Conservation (phyloP, 2,888 invertebrate species). For the Ernsta delagoae region DNA sequence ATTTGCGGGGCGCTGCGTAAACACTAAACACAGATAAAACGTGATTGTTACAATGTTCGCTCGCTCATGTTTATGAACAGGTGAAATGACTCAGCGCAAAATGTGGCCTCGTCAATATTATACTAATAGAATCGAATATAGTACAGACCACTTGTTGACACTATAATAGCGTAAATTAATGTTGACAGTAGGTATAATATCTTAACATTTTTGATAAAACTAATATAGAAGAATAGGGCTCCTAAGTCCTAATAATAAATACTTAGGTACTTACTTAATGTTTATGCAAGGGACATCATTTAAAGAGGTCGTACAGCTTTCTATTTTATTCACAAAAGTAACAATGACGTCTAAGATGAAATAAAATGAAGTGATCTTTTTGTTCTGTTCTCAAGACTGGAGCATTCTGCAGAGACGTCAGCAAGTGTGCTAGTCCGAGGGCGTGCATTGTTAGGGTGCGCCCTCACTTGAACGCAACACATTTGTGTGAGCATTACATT, state of each 20-base stretch:
- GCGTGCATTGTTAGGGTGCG: constrained; percentile 21
- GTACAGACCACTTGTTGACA: neutral
- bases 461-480: too few relatives aligned
- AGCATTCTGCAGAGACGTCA: constrained; percentile 15
- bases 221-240: neutral
- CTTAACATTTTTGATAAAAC: too few relatives aligned
- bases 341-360: neutral
- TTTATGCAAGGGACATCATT: neutral
- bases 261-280: too few relatives aligned
- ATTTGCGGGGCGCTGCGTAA: constrained; percentile 54
- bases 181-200: too few relatives aligned
- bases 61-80: constrained; percentile 12
- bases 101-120: constrained; percentile 1
- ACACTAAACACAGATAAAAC: constrained; percentile 29
- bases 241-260: neutral
- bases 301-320: too few relatives aligned
- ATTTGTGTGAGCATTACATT: too few relatives aligned
- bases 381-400: constrained; percentile 11
- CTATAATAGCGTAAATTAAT: neutral
- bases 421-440: constrained; percentile 21
- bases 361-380: neutral
- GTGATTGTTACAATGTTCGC: constrained; percentile 41
- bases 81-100: constrained; percentile 15
- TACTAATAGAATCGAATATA: neutral
- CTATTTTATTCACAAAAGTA: neutral